Conservation (phyloP, 2,797 vertebrate species). For the Notoglanidium macrostoma region DNA sequence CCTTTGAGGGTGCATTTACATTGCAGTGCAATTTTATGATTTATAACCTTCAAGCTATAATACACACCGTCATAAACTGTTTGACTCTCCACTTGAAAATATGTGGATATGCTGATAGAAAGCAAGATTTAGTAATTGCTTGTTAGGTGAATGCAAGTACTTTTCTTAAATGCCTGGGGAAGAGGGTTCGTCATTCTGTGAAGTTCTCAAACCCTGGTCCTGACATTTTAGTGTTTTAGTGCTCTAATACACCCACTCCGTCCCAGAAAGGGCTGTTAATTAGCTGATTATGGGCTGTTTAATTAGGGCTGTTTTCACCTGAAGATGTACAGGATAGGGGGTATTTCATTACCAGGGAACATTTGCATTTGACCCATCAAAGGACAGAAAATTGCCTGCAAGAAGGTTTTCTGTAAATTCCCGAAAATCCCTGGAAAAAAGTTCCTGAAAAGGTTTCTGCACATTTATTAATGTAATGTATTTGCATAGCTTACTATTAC, state of each 20-base stretch:
- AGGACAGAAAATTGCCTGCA: not conserved
- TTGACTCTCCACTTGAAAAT: not conserved
- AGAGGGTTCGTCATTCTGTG: not conserved
- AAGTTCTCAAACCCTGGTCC: not conserved
- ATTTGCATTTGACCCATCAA: not conserved
- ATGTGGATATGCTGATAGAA: not conserved
- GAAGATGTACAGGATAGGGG: not conserved
- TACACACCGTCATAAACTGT: not conserved
- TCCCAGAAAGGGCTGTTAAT: not conserved
- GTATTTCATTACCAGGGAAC: too few relatives aligned
- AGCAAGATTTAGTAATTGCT: not conserved
- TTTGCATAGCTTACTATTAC: not conserved
- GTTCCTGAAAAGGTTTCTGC: not conserved
- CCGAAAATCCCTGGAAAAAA: not conserved
- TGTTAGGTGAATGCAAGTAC: not conserved
- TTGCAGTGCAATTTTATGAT: not conserved
- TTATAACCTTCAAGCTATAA: not conserved
- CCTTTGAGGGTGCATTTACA: not conserved
- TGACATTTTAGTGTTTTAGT: not conserved
- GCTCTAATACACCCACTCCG: not conserved
- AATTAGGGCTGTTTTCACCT: not conserved
- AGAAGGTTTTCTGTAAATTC: not conserved
- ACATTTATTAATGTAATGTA: not conserved
- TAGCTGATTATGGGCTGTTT: not conserved
- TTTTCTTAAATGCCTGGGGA: not conserved